Evolutionary conservation across 2,113 vertebrate genomes (phyloP).

Genomic region (Chroicocephalus ridibundus): DNA sequence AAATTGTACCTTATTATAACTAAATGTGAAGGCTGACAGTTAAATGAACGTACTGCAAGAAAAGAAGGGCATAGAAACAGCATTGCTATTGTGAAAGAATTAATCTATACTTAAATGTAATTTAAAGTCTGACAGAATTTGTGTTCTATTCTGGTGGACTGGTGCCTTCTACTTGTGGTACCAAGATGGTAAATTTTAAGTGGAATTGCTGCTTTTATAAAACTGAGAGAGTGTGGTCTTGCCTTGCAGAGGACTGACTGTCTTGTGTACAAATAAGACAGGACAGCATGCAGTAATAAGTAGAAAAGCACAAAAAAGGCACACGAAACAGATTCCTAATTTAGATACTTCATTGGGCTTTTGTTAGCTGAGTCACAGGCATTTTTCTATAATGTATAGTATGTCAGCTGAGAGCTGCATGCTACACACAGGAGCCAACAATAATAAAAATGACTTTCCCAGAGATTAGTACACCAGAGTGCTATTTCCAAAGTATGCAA

Average conservation of each 20-base stretch:
- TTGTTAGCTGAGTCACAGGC: slow-evolving; percentile 47
- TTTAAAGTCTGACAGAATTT: slow-evolving; percentile 25
- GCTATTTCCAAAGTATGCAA: background rate
- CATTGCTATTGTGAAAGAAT: background rate
- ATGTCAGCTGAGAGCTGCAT: background rate
- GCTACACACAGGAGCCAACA: background rate
- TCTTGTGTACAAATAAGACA: slow-evolving; percentile 1
- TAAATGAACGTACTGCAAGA: background rate
- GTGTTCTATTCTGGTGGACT: slow-evolving; percentile 3
- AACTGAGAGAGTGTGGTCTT: background rate
- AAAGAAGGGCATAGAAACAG: background rate
- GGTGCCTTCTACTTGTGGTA: slow-evolving; percentile 8
- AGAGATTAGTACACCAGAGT: background rate
- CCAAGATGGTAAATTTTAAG: slow-evolving; percentile 24
- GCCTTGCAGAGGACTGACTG: background rate
- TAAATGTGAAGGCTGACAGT: background rate
- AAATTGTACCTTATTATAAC: slow-evolving; percentile 7
- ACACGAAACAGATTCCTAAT: background rate
- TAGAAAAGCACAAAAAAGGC: background rate
- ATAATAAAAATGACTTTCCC: slow-evolving; percentile 32
- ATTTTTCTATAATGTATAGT: background rate
- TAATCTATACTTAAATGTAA: slow-evolving; percentile 40
- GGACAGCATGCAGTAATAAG: background rate
- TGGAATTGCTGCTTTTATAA: background rate
- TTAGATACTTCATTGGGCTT: background rate